Evolutionary conservation across 2,888 invertebrate species (phyloP), one percentile per base, ranked within the genome.

Genomic region (Caenorhabditis sinica): DNA sequence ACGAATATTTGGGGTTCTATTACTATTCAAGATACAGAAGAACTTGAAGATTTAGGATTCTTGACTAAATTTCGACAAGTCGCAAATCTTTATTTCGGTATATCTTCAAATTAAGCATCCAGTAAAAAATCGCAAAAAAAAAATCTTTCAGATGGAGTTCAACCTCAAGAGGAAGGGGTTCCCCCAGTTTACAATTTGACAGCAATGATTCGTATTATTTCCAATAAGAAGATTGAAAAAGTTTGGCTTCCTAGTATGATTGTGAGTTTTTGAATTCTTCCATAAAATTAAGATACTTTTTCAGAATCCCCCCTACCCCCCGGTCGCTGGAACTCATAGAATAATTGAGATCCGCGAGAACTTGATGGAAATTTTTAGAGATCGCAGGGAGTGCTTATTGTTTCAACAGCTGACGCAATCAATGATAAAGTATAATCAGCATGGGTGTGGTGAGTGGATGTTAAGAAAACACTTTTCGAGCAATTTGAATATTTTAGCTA

Each of bases 381-480:
- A 40, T 17, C 43, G 15, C 13, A 25, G 25, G 13, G 40, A 63
- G 3, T 63, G 63, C 17, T 15, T 15, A 6, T 15, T 63, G 23
- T 63, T 63, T 25, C 23, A 63, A 17, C 40, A 25, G 17, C 2
- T 25, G 43, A 63, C 63, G 3, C 20, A 43, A 11, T 40, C 63
- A 1, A 2, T 9, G 9, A 17, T 63, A 13, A 63, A 63, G 43
- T 63, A 63, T 43, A 63, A 63, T 25, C 23, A 25, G 25, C 20
- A 25, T 15, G 23, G 63, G 23, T 63, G 63, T 25, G 13, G 63
- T 63, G 33, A 40, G 63, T 60, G 36, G n/a, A n/a, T n/a, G n/a
- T n/a, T n/a, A n/a, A n/a, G n/a, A n/a, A n/a, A n/a, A n/a, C n/a
- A n/a, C n/a, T n/a, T n/a, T n/a, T n/a, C n/a, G n/a, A 11, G 13